Evolutionary conservation across 2,888 invertebrate genomes (phyloP), one percentile per base, ranked within the genome.

Genomic region (Scrobipalpa costella): DNA sequence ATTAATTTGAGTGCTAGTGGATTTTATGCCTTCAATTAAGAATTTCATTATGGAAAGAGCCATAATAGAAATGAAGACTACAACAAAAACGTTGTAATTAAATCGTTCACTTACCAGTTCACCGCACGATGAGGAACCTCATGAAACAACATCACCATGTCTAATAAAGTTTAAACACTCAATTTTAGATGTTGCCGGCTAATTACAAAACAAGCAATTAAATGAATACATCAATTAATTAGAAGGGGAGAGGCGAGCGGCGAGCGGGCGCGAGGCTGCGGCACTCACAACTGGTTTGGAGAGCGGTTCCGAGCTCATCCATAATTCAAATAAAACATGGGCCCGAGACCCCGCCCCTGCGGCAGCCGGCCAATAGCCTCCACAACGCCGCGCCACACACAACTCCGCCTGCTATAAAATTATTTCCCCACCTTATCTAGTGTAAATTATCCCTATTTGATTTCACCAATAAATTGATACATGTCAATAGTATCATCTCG

Each of bases 321-420:
- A 90, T 91, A 89, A 90, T 90, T 90, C 90, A 90, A 90, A 90
- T 87, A 88, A 81, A 90, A 90, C 88, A 89, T 90, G 90, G 89
- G 88, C 77, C 83, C 89, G 86, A 85, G 78, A 85, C 90, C 76
- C 86, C 90, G 90, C 91, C 91, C 90, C 88, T 86, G 88, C 73
- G 80, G 80, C 78, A 86, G 80, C 84, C 80, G 80, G 83, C 90
- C 90, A 90, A 91, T 91, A 83, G 88, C 81, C 81, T 84, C 81
- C 72, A 75, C 77, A 84, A 80, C 75, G 77, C 47, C 73, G 75
- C 79, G 76, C 81, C 78, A 77, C 76, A 76, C 76, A 74, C 86
- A 84, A 84, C 88, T 85, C 89, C 89, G 88, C 89, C 90, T 84
- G 87, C 79, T 78, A 79, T 79, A 77, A 83, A 82, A 80, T 83